Evolutionary conservation across 2,113 vertebrate genomes (phyloP), one percentile per base, ranked within the genome.

Genomic region (Emydocephalus ijimae): DNA sequence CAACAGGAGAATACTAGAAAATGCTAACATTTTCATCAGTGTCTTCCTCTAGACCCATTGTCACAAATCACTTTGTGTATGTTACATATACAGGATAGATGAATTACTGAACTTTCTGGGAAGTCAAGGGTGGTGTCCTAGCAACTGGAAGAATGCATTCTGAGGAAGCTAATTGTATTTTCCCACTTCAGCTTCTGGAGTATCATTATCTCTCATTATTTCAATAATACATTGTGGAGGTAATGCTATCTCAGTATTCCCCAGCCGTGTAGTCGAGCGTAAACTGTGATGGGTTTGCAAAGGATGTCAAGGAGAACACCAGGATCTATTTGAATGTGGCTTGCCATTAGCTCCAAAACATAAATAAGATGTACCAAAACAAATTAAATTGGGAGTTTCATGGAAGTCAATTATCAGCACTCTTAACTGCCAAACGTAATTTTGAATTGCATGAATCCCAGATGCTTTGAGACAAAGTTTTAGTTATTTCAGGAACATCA

Each of bases 201-300:
- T 96, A 96, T 95, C n/a, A 43, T 81, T 81, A 96, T 93, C 94
- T 95, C 91, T 94, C 96, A 96, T 97, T 97, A 97, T 96, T 97
- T 97, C 96, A 96, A 96, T 96, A 95, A 97, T 93, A 95, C 94
- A 97, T 95, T 96, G 96, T 95, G 95, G 94, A 94, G 95, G 96
- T 95, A 96, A 96, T 94, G 96, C 95, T 96, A 95, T 95, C 94
- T 94, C 88, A 93, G 94, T 97, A 97, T 97, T 96, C 96, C 92
- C 91, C 94, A 95, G 95, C 95, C 74, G 64, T 0, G 0, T 94
- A 96, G 95, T 95, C 92, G 48, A 26, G 91, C 95, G 81, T 52
- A n/a, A 54, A n/a, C 23, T 81, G 74, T 48, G 48, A 6, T 87
- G 5, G 48, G 52, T 29, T 29, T 29, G 18, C 34, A 91, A 87